phyloP scores from a whole-genome alignment of 2,113 vertebrate genomes.

The Dryoscopus gambensis region DNA sequence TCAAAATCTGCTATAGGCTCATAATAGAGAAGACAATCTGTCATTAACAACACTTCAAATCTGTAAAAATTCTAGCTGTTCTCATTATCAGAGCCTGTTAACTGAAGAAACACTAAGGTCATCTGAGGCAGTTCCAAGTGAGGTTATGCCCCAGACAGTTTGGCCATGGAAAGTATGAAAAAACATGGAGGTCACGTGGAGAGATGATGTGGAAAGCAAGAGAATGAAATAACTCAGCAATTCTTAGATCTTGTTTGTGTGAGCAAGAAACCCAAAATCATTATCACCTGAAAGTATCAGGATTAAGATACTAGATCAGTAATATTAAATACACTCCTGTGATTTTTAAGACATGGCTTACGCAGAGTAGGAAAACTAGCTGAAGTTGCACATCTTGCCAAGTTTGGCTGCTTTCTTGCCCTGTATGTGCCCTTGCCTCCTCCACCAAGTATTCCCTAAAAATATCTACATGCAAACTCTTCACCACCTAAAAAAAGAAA shows the following conservation, averaged over 20 bases:
- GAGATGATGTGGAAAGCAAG: neutral
- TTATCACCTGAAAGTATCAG: neutral
- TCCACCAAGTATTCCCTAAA: neutral
- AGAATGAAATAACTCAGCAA: neutral
- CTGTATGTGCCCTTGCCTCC: neutral
- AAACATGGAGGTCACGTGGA: neutral
- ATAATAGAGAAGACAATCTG: neutral
- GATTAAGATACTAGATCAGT: neutral
- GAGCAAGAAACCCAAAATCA: neutral
- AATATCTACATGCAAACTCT: neutral
- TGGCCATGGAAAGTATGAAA: neutral
- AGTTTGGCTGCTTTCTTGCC: neutral
- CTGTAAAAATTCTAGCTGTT: neutral
- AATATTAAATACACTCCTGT: neutral
- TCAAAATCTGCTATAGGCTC: neutral
- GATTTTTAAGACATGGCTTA: neutral
- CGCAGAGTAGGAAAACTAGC: neutral
- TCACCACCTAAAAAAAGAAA: neutral
- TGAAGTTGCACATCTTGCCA: neutral
- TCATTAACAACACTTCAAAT: neutral
- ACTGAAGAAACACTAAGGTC: neutral
- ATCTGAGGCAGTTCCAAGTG: neutral
- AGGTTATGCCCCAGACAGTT: neutral
- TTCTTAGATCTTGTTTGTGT: neutral
- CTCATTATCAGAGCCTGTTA: neutral